These are phyloP conservation scores for Drosophila lacteicornis DNA, from an alignment of 1,140 invertebrate genomes.

Conservation along the genomic window DNA sequence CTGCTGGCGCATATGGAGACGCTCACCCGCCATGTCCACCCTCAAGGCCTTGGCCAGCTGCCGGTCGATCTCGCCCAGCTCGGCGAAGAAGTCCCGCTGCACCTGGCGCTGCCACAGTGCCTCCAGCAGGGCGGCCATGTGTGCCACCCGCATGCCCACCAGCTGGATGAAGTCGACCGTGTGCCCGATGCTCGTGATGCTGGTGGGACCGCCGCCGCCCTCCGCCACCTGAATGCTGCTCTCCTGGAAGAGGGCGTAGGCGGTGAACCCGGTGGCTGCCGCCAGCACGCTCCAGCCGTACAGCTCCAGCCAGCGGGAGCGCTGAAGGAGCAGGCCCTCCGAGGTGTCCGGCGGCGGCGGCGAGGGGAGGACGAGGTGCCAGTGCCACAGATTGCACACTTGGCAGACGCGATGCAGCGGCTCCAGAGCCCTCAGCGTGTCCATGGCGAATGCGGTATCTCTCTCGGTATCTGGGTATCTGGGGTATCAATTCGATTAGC, in stretches of 20 bases:
- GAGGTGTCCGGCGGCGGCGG: conserved; percentile 22
- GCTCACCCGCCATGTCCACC: conserved; percentile 41
- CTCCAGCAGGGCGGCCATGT: conserved; percentile 62
- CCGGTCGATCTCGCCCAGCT: conserved; percentile 66
- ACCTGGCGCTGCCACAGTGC: conserved; percentile 50
- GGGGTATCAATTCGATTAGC: conserved; percentile 17
- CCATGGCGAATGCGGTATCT: conserved; percentile 42
- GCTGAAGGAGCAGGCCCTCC: conserved; percentile 21
- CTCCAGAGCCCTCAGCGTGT: conserved; percentile 53
- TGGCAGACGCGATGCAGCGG: conserved; percentile 55
- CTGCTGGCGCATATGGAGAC: conserved; percentile 26
- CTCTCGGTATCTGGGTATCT: conserved; percentile 2
- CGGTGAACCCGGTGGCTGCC: conserved; percentile 31
- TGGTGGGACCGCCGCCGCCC: conserved; percentile 3
- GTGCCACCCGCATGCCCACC: conserved; percentile 75
- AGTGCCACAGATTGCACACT: conserved; percentile 60
- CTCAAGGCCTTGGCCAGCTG: conserved; percentile 58
- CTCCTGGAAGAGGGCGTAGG: conserved; percentile 60
- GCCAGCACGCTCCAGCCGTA: conserved; percentile 54
- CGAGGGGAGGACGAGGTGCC: conserved; percentile 21
- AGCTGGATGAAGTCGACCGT: conserved; percentile 79
- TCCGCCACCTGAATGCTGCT: conserved; percentile 15
- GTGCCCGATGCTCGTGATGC: conserved; percentile 59
- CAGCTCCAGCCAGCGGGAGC: conserved; percentile 56
- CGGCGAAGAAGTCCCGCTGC: conserved; percentile 44